Base-by-base conservation (phyloP, 2,797 vertebrate genomes). In the Acrossocheilus wenchowensis region DNA sequence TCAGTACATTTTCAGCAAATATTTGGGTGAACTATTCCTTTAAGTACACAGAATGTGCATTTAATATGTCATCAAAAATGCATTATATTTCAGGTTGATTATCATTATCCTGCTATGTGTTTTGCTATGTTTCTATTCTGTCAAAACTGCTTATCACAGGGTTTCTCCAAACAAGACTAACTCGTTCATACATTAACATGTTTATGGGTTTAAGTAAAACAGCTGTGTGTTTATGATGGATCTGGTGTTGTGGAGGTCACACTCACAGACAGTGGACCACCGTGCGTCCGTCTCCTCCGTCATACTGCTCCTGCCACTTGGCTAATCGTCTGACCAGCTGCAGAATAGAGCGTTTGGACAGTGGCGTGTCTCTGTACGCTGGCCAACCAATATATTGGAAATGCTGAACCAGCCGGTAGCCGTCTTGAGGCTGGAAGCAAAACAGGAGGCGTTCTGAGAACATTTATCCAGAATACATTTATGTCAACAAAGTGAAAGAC, bases 361-460 rank as follows among this genome's bases (percentile, higher is more conserved):
- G 96, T 0, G 98, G 98, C 0, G 96, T 99, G 94, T 99, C 98
- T 91, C 98, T 93, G 94, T 99, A 98, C 0, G 97, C 97, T 0
- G 98, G 98, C 98, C 98, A 99, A 90, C 98, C 98, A 1, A 99
- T 98, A 94, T 98, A 99, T 95, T 99, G 98, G 89, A 99, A 97
- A 91, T 99, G 98, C 94, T 99, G 98, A 79, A 99, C 98, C 78
- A 99, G 96, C 57, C 97, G 97, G 74, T 99, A 99, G 2, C 98
- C 98, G 0, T 99, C 98, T 93, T 99, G 98, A 6, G 98, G 98
- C 98, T 99, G 93, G 26, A 87, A 78, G 68, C 48, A 89, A 52
- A 88, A 26, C 39, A 71, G 66, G 19, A 84, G 7, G 41, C 15
- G 2, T 48, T n/a, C 50, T 52, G 45, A 69, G 52, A 85, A 48